Conservation (phyloP, 2,888 invertebrate genomes). For the Xylocampa areola region DNA sequence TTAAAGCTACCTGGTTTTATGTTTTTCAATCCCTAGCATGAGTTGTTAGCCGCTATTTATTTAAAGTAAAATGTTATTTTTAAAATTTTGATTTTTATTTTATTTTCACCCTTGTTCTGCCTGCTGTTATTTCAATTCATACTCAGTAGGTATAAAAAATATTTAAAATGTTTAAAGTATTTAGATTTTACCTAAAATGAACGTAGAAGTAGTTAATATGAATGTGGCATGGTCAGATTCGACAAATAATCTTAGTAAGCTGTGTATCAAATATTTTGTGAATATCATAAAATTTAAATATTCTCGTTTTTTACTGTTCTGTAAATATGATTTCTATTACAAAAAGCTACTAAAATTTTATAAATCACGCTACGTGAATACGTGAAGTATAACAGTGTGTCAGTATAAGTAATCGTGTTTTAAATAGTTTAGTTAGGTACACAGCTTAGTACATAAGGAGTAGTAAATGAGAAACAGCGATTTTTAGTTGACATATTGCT, state of each 20-base stretch:
- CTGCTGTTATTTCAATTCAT: too few species aligned
- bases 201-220: conserved; percentile 18
- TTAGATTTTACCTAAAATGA: too few species aligned
- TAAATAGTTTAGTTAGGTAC: conserved; percentile 18
- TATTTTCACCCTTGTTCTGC: conserved; percentile 49
- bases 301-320: too few species aligned
- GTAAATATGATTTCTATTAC: too few species aligned
- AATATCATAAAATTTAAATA: too few species aligned
- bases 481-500: conserved; percentile 13
- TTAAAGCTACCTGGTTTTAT: conserved; percentile 52
- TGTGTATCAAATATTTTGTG: conserved; percentile 24
- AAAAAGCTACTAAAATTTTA: too few species aligned
- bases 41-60: conserved; percentile 74
- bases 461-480: neutral
- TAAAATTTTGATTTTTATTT: conserved; percentile 69
- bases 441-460: conserved; percentile 21
- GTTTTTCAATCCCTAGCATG: conserved; percentile 46
- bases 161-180: conserved; percentile 3
- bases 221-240: conserved; percentile 9
- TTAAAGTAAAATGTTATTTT: conserved; percentile 81
- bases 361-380: too few species aligned
- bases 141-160: conserved; percentile 18
- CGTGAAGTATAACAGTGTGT: too few species aligned
- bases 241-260: conserved; percentile 5
- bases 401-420: too few species aligned